phyloP scores from a whole-genome alignment of 2,888 invertebrate genomes.

The Spatulosminthurus flaviceps region DNA sequence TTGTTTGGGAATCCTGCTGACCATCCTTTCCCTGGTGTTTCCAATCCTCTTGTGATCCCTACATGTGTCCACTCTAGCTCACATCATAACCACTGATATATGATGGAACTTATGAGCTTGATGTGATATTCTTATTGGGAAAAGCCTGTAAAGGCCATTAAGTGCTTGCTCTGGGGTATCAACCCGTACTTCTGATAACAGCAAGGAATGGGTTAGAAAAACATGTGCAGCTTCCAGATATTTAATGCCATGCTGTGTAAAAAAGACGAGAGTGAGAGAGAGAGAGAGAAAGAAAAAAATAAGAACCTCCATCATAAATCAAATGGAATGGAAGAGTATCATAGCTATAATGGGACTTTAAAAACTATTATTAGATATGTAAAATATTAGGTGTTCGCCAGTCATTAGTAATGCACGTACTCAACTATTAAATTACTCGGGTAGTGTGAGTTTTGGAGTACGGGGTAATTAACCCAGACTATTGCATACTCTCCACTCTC shows the following conservation, averaged over 20 bases:
- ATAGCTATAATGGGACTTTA: too few species aligned
- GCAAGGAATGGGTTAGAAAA: neutral
- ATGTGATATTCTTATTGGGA: constrained; percentile 1
- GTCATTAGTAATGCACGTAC: too few species aligned
- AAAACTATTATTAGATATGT: too few species aligned
- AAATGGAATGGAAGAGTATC: too few species aligned
- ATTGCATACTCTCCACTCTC: too few species aligned
- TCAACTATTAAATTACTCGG: too few species aligned
- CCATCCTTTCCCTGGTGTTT: constrained; percentile 19
- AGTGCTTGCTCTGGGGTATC: constrained; percentile 8
- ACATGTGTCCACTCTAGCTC: constrained; percentile 10
- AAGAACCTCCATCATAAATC: too few species aligned
- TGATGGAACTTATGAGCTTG: neutral
- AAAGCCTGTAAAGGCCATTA: neutral
- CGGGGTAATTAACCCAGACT: too few species aligned
- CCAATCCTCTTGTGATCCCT: constrained; percentile 22
- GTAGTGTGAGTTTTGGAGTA: too few species aligned
- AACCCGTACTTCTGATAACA: neutral
- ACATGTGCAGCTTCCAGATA: neutral
- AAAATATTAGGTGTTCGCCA: too few species aligned
- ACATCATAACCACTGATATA: constrained; percentile 18
- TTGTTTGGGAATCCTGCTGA: constrained; percentile 30
- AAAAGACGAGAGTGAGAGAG: too few species aligned
- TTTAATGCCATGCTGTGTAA: neutral
- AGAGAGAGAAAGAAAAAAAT: too few species aligned